Evolutionary conservation across 64 coral and sea anemone genomes (phyloP), one percentile per base, ranked within the genome.

Genomic region (Acropora yongei): DNA sequence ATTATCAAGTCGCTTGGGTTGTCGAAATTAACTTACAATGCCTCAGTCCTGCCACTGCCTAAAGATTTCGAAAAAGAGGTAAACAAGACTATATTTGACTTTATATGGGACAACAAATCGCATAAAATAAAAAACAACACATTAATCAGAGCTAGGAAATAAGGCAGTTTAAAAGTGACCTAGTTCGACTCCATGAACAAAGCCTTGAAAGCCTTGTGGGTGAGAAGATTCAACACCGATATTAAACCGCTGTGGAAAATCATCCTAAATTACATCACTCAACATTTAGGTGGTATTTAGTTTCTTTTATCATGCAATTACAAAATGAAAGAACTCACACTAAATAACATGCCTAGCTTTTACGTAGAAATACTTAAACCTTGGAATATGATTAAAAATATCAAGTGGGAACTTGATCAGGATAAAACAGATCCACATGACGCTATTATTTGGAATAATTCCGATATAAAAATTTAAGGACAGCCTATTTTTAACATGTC

Each of bases 51-150:
- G 57, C 49, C 78, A 39, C 57, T 80, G 19, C 49, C 78, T 80
- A 20, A 80, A 80, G 41, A 80, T 51, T 12, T 80, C 30, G 19
- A 8, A 16, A 80, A 55, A 53, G 57, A 19, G 78, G 48, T 80
- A 9, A 8, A 80, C 57, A 49, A 48, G 10, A 79, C 44, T 13
- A 79, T 79, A 44, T 68, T 41, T 19, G 10, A 41, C 13, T 84
- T 84, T 84, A 84, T 69, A 68, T 84, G 61, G 81, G 45, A 84
- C 16, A 68, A 68, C 45, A 84, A 84, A 84, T 61, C 57, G 46
- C 57, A 84, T 68, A 68, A 68, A 84, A 84, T 84, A 4, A 46
- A 68, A 57, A 13, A 14, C 42, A 43, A 84, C 4, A 3, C 20
- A 67, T 67, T 41, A 43, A 44, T 84, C 11, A 41, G 57, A 84